Percentiles rank a stretch among this genome's conserved stretches.
These are phyloP conservation scores for Tenualosa thibaudeaui DNA, from an alignment of 2,797 vertebrate species.

Conservation along the genomic window DNA sequence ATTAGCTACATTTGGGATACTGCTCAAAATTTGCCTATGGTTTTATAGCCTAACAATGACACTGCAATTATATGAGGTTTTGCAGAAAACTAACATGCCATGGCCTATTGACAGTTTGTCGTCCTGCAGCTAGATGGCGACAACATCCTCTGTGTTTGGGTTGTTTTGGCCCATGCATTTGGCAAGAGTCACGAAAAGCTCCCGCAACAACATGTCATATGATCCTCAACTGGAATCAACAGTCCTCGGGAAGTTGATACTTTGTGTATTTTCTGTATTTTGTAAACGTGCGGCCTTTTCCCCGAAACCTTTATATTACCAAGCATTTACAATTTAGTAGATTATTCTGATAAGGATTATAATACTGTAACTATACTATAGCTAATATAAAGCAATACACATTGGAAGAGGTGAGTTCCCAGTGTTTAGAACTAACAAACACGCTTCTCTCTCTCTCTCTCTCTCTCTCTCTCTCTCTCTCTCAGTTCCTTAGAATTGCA, in stretches of 20 bases:
- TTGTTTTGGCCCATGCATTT: neutral
- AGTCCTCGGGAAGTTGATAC: neutral
- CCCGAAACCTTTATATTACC: neutral
- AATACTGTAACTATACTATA: no score
- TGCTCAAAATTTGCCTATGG: no score
- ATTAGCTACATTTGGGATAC: no score
- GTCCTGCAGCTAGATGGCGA: conserved; percentile 29
- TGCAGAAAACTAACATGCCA: neutral
- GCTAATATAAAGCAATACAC: no score
- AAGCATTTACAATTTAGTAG: no score
- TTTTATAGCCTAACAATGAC: neutral
- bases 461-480: no score
- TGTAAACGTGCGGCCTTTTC: neutral
- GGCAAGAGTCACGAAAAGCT: neutral
- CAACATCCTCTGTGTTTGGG: neutral
- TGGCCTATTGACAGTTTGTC: neutral
- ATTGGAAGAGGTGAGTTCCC: no score
- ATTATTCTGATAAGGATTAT: neutral
- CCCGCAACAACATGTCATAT: conserved; percentile 1
- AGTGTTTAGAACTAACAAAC: no score
- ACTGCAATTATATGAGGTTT: neutral
- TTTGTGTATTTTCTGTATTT: neutral
- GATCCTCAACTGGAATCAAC: neutral
- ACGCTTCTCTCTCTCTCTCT: no score
- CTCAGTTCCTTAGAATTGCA: no score